A percentile compares a stretch with the other conserved stretches of the same genome.
phyloP scores from a whole-genome alignment of 2,888 invertebrate genomes.

The Bellardia bayeri region DNA sequence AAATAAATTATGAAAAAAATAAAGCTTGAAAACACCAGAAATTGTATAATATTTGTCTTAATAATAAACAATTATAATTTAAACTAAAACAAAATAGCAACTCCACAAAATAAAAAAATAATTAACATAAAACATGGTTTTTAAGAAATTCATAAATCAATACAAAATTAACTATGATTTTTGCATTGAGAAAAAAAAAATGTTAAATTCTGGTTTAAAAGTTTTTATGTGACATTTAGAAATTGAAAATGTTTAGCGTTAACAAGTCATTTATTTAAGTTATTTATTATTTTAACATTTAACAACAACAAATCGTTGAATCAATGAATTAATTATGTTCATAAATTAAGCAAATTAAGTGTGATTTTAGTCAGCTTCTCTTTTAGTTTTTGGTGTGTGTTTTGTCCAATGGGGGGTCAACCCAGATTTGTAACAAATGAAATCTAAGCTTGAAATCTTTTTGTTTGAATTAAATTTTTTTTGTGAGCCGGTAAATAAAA shows the following conservation, averaged over 20 bases:
- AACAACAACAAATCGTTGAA: slow-evolving; percentile 34
- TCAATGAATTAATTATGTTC: slow-evolving; percentile 67
- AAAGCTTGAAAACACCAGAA: slow-evolving; percentile 12
- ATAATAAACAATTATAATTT: slow-evolving; percentile 48
- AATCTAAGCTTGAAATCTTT: slow-evolving; percentile 24
- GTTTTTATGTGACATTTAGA: slow-evolving; percentile 37
- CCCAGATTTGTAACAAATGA: background rate
- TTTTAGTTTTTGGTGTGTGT: background rate
- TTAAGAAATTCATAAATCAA: slow-evolving; percentile 41
- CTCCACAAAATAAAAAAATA: background rate
- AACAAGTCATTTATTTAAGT: slow-evolving; percentile 29
- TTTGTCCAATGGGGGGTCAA: background rate
- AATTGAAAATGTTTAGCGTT: slow-evolving; percentile 1
- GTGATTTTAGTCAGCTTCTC: slow-evolving; percentile 67
- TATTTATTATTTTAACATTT: slow-evolving; percentile 22
- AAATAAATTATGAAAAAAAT: slow-evolving; percentile 35
- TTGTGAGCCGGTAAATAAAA: slow-evolving; percentile 36
- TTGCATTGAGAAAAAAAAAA: slow-evolving; percentile 7
- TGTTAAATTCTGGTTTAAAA: slow-evolving; percentile 14
- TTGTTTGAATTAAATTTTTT: slow-evolving; percentile 20
- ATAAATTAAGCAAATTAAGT: slow-evolving; percentile 71
- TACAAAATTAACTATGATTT: background rate
- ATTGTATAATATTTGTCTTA: background rate
- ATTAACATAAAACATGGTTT: slow-evolving; percentile 60
- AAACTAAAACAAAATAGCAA: slow-evolving; percentile 2